These are phyloP conservation scores for Iguana delicatissima DNA, from an alignment of 2,797 vertebrate species.

Conservation along the genomic window DNA sequence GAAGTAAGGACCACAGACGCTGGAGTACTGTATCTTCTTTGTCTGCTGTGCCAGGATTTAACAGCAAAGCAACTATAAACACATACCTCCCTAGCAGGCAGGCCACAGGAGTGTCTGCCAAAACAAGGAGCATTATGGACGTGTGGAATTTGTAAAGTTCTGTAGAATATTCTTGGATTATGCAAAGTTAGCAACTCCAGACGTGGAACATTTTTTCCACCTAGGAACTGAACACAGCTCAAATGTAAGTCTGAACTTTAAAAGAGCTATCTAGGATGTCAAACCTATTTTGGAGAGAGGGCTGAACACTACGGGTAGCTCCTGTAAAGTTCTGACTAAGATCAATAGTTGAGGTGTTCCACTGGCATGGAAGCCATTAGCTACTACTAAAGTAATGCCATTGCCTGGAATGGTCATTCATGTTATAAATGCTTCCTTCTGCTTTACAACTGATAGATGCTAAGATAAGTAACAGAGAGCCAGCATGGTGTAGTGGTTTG, in stretches of 20 bases:
- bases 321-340: no score
- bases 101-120: neutral
- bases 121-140: conserved; percentile 13
- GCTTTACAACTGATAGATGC: neutral
- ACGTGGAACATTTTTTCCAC: neutral
- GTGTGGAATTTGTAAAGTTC: conserved; percentile 1
- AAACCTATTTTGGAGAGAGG: no score
- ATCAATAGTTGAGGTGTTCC: no score
- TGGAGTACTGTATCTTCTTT: conserved; percentile 63
- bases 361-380: no score
- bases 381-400: neutral
- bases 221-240: neutral
- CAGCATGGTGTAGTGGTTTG: no score
- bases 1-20: conserved; percentile 10
- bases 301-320: no score
- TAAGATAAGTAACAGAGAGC: neutral
- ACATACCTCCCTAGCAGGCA: neutral
- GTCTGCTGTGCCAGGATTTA: conserved; percentile 38
- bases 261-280: no score
- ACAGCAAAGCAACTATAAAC: neutral
- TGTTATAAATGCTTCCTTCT: neutral
- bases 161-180: conserved; percentile 3
- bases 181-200: neutral
- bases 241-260: no score
- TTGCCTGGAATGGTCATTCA: neutral